Evolutionary conservation across 2,113 vertebrate species (phyloP).

Genomic region (Empidonax traillii): DNA sequence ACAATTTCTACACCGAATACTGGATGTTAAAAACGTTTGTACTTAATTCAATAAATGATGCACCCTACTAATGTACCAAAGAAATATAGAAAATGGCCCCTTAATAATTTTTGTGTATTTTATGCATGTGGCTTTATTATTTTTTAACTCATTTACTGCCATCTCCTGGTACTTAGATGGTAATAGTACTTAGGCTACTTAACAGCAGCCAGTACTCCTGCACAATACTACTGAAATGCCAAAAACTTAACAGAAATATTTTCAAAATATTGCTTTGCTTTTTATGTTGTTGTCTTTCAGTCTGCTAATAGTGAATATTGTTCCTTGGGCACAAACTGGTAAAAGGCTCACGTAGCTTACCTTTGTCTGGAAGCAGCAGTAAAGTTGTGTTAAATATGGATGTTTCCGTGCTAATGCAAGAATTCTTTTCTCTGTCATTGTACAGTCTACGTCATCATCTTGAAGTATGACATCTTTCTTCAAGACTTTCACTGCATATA

Average conservation of each 20-base stretch:
- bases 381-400: constrained; percentile 96
- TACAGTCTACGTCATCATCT: constrained; percentile 98
- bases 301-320: background rate
- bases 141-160: constrained; percentile 68
- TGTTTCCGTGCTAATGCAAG: constrained; percentile 93
- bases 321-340: background rate
- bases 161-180: constrained; percentile 63
- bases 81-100: background rate
- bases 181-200: background rate
- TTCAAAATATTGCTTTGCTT: background rate
- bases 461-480: constrained; percentile 98
- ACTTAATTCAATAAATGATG: background rate
- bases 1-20: background rate
- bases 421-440: constrained; percentile 98
- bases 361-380: constrained; percentile 99
- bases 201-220: background rate
- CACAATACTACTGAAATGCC: background rate
- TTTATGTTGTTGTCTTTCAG: background rate
- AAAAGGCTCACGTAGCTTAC: constrained; percentile 60
- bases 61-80: background rate
- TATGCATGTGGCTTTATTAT: background rate
- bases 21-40: background rate
- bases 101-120: background rate
- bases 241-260: background rate
- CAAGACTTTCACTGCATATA: constrained; percentile 96